phyloP scores from a whole-genome alignment of 2,113 vertebrate genomes.

The Plecotus auritus region DNA sequence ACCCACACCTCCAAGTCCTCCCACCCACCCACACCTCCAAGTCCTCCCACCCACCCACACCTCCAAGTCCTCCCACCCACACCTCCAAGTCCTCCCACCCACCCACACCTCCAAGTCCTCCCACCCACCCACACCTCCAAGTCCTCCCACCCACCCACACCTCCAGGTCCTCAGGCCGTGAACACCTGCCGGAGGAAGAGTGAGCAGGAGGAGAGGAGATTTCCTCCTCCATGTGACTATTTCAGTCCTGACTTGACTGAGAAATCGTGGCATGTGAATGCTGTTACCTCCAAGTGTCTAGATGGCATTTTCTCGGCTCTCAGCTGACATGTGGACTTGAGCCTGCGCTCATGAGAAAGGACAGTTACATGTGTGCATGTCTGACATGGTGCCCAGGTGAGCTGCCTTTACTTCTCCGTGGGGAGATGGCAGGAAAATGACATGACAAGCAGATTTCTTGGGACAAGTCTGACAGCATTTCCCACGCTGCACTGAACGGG shows the following conservation, averaged over 20 bases:
- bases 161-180: neutral
- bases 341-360: neutral
- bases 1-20: too few relatives aligned
- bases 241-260: neutral
- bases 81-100: too few relatives aligned
- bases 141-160: neutral
- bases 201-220: neutral
- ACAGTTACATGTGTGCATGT: neutral
- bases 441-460: neutral
- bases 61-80: neutral
- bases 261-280: neutral
- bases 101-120: too few relatives aligned
- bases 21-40: too few relatives aligned
- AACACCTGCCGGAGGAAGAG: neutral
- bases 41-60: too few relatives aligned
- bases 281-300: neutral
- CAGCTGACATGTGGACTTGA: neutral
- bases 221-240: neutral
- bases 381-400: neutral
- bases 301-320: neutral
- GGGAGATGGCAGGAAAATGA: neutral
- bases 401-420: neutral
- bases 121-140: too few relatives aligned
- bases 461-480: neutral
- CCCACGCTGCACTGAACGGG: neutral